Percentiles rank a stretch among this genome's conserved stretches.
These are phyloP conservation scores for Chaenocephalus aceratus DNA, from an alignment of 2,113 vertebrate species.

Conservation along the genomic window DNA sequence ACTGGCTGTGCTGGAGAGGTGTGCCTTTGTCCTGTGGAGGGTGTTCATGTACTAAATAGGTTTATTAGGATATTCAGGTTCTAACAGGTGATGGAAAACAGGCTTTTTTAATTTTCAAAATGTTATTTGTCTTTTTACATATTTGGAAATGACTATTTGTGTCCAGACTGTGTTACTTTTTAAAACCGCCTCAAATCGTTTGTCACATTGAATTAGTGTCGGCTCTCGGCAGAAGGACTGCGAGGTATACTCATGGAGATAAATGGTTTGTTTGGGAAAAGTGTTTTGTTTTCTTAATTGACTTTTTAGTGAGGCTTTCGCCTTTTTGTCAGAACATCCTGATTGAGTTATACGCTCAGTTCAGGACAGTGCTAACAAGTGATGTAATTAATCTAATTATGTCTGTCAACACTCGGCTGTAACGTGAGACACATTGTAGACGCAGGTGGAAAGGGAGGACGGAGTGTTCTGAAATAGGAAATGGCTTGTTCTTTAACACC, in stretches of 20 bases:
- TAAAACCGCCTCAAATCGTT: slow-evolving; percentile 16
- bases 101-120: too few species aligned
- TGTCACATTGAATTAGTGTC: slow-evolving; percentile 23
- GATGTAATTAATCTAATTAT: background rate
- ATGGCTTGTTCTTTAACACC: slow-evolving; percentile 10
- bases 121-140: slow-evolving; percentile 8
- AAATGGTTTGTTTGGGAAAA: slow-evolving; percentile 46
- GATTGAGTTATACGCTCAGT: slow-evolving; percentile 35
- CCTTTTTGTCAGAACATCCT: background rate
- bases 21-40: slow-evolving; percentile 26
- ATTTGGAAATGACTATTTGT: slow-evolving; percentile 4
- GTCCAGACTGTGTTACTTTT: slow-evolving; percentile 16
- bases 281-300: slow-evolving; percentile 53
- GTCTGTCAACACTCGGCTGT: background rate
- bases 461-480: slow-evolving; percentile 5
- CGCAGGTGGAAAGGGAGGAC: slow-evolving; percentile 4
- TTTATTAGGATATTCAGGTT: background rate
- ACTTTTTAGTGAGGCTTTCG: slow-evolving; percentile 56
- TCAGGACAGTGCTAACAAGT: background rate
- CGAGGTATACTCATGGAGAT: slow-evolving; percentile 9
- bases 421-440: too few species aligned
- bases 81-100: background rate
- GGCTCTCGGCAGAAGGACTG: slow-evolving; percentile 1
- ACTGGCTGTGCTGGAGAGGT: slow-evolving; percentile 17
- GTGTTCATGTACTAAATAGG: background rate